Evolutionary conservation across 2,797 vertebrate species (phyloP).

Genomic region (Trematomus bernacchii): DNA sequence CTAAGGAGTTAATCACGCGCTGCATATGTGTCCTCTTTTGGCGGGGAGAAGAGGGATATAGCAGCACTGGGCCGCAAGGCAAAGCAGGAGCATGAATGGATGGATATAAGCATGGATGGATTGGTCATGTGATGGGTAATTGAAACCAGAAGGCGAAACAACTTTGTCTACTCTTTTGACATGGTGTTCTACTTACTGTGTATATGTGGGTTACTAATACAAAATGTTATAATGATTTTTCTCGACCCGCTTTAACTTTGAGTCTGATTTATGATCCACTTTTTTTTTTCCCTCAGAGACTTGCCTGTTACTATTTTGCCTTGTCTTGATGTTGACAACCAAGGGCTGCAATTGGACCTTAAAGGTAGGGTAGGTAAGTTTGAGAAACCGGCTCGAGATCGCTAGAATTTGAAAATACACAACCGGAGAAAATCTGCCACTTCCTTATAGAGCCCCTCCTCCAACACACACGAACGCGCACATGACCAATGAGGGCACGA

Average conservation of each 20-base stretch:
- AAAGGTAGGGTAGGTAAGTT: no score
- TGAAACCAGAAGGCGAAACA: slow-evolving; percentile 71
- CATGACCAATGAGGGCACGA: no score
- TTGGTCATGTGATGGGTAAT: slow-evolving; percentile 82
- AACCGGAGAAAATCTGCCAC: no score
- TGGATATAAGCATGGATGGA: slow-evolving; percentile 50
- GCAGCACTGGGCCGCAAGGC: slow-evolving; percentile 56
- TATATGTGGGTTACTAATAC: slow-evolving; percentile 9
- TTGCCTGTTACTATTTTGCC: not conserved
- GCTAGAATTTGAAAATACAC: no score
- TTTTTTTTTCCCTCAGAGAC: not conserved
- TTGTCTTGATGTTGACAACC: not conserved
- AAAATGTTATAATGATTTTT: not conserved
- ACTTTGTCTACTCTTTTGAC: slow-evolving; percentile 48
- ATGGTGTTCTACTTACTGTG: slow-evolving; percentile 37
- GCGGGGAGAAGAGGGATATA: slow-evolving; percentile 42
- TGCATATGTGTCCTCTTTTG: slow-evolving; percentile 77
- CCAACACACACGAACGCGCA: no score
- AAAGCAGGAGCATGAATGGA: slow-evolving; percentile 51
- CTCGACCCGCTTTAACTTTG: not conserved
- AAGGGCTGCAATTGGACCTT: not conserved
- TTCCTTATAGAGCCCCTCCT: no score
- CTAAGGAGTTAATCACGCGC: slow-evolving; percentile 82
- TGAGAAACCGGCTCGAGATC: no score
- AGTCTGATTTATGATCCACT: slow-evolving; percentile 7